Evolutionary conservation across 2,113 vertebrate species (phyloP), one percentile per base, ranked within the genome.

Genomic region (Toxotes jaculatrix): DNA sequence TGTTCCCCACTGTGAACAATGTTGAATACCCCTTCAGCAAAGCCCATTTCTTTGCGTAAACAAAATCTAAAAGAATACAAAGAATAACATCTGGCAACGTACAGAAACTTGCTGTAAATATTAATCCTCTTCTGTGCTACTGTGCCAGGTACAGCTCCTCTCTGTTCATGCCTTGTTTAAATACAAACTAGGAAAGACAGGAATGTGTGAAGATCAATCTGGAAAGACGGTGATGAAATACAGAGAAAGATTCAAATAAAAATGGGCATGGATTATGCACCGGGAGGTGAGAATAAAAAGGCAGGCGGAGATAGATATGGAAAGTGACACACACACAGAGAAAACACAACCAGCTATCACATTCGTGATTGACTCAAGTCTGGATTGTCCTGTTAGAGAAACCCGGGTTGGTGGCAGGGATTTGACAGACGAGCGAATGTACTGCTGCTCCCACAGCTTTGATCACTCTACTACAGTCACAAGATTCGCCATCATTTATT

Each of bases 401-500:
- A 79, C 74, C 31, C 2, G 7, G 57, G 60, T 67, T 40, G 43
- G 23, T 66, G 57, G 66, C 67, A 69, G 69, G 57, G 53, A 42
- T 75, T 36, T 72, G 64, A 85, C 79, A 66, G 79, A 79, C 31
- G 36, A 21, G 49, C 59, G 32, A 69, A 78, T 69, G 86, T 66
- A 16, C 57, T 4, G 34, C 70, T 38, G 64, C 83, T 75, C 80
- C 71, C 34, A 0, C 3, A 1, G 43, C 81, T 86, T 82, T 87
- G 79, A 88, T 85, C 73, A 36, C 32, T 70, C 40, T 12, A 19
- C 74, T 38, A 49, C 71, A 78, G 51, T 79, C 67, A 67, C 73
- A 79, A 66, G 69, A 59, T 63, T 80, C 69, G 13, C 2, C 42
- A 81, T 88, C 49, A 80, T 74, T 90, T 87, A 90, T 89, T 84